phyloP scores from a whole-genome alignment of 1,140 invertebrate species.

The Acromyrmex heyeri region DNA sequence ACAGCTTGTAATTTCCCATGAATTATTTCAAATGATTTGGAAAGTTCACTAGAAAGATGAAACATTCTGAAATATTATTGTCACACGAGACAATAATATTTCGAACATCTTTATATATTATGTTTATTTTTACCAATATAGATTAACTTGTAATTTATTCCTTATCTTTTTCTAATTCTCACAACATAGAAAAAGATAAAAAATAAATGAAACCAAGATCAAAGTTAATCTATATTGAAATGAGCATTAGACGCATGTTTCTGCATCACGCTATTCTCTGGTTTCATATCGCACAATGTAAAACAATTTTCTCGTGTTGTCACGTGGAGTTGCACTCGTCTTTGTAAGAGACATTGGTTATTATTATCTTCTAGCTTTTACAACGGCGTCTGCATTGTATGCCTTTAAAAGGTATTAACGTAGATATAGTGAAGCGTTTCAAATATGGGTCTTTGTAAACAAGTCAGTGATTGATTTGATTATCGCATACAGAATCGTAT shows the following conservation, averaged over 20 bases:
- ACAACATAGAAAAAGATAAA: too few species aligned
- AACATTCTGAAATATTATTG: neutral
- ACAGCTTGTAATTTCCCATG: too few species aligned
- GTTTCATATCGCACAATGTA: neutral
- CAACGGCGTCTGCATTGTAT: neutral
- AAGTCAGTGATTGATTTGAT: constrained; percentile 28
- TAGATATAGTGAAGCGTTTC: neutral
- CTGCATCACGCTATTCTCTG: neutral
- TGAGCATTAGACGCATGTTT: neutral
- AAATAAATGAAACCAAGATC: too few species aligned
- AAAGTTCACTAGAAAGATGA: neutral
- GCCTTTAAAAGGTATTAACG: neutral
- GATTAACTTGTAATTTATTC: too few species aligned
- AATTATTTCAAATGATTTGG: too few species aligned
- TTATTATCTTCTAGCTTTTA: constrained; percentile 34
- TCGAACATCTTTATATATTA: neutral
- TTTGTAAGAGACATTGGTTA: neutral
- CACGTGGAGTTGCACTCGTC: neutral
- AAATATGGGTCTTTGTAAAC: constrained; percentile 7
- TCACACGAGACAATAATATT: neutral
- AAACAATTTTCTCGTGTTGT: neutral
- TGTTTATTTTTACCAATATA: too few species aligned
- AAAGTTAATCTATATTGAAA: too few species aligned
- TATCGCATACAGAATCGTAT: neutral
- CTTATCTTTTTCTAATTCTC: too few species aligned